phyloP scores from a whole-genome alignment of 2,797 vertebrate genomes.

The Enteromius treurensis region DNA sequence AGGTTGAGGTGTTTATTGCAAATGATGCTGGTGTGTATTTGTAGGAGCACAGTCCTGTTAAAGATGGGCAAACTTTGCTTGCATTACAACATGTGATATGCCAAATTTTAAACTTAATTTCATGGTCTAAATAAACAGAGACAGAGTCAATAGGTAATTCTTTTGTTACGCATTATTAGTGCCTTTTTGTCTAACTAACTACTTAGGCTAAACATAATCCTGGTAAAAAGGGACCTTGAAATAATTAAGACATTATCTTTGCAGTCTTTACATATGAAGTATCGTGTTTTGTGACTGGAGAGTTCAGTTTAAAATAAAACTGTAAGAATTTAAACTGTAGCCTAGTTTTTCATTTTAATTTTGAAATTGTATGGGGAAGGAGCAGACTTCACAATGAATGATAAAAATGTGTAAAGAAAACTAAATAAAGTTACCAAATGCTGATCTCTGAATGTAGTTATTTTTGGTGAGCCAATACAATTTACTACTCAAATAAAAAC shows the following conservation, averaged over 20 bases:
- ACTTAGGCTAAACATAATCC: not conserved
- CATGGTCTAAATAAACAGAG: not conserved
- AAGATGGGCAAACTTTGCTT: not conserved
- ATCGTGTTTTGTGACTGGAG: not conserved
- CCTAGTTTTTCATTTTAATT: not conserved
- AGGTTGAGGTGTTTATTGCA: conserved; percentile 22
- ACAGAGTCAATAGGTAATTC: not conserved
- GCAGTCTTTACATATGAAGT: not conserved
- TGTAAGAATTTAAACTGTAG: not conserved
- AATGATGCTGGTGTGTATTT: conserved; percentile 27
- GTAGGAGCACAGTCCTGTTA: conserved; percentile 6
- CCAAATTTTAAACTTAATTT: not conserved
- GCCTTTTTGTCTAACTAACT: not conserved
- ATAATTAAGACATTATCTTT: not conserved
- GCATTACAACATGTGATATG: not conserved
- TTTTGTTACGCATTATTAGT: not conserved
- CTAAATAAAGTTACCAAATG: conserved; percentile 22
- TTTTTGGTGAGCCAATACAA: not conserved
- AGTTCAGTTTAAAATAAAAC: not conserved
- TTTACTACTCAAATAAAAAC: not conserved
- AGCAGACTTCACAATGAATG: not conserved
- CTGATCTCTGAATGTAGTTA: not conserved
- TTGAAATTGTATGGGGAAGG: not conserved
- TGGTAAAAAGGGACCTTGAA: not conserved
- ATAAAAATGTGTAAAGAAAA: conserved; percentile 17